Conservation (phyloP, 2,797 vertebrate genomes). For the Morelia viridis region DNA sequence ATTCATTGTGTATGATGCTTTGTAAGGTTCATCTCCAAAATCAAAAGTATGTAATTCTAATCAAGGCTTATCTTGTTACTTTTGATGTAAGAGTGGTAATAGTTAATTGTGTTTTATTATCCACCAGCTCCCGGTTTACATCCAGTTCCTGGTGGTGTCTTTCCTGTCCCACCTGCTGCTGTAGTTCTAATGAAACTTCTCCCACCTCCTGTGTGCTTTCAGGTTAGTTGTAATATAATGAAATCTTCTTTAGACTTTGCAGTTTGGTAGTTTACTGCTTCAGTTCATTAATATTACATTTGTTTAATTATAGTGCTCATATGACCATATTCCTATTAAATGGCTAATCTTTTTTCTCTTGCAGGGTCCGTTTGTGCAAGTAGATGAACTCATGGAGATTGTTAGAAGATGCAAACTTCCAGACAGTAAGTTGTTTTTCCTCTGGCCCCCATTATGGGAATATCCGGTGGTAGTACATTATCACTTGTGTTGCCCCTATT, state of each 20-base stretch:
- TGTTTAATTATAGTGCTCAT: background rate
- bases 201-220: slow-evolving; percentile 93
- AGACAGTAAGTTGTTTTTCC: slow-evolving; percentile 84
- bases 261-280: background rate
- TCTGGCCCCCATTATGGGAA: background rate
- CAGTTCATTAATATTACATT: background rate
- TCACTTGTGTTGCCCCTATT: background rate
- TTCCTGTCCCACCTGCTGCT: slow-evolving; percentile 94
- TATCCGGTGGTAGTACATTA: background rate
- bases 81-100: background rate
- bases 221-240: slow-evolving; percentile 74
- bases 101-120: slow-evolving; percentile 33
- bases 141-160: slow-evolving; percentile 96
- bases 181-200: slow-evolving; percentile 97
- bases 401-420: slow-evolving; percentile 95
- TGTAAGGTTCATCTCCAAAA: background rate
- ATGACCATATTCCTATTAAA: slow-evolving; percentile 20
- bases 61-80: background rate
- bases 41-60: background rate
- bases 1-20: background rate
- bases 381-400: slow-evolving; percentile 96
- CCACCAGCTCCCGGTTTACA: slow-evolving; percentile 91
- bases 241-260: slow-evolving; percentile 5
- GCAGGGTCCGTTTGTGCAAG: slow-evolving; percentile 98
- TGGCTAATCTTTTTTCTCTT: slow-evolving; percentile 31